These are phyloP conservation scores for Porites australiensis DNA, from an alignment of 64 coral and sea anemone species.

Conservation along the genomic window DNA sequence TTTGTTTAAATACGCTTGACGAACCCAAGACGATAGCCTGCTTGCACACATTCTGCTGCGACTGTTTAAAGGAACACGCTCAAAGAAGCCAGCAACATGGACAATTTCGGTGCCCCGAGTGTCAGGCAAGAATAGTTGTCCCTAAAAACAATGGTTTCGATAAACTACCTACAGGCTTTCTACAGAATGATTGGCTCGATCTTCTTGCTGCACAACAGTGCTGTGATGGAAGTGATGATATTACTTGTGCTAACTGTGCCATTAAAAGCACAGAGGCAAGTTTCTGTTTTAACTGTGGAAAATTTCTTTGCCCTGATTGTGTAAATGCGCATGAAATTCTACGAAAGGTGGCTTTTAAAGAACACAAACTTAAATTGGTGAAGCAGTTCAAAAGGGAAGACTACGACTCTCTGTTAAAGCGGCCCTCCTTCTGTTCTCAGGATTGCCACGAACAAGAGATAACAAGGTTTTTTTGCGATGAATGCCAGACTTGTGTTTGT, in stretches of 20 bases:
- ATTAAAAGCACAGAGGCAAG: not conserved
- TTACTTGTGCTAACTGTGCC: not conserved
- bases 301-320: not conserved
- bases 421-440: not conserved
- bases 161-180: slow-evolving; percentile 1
- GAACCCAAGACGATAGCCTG: not conserved
- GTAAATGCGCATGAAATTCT: not conserved
- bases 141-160: slow-evolving; percentile 5
- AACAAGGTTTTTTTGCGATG: not conserved
- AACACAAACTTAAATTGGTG: not conserved
- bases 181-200: not conserved
- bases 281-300: slow-evolving; percentile 15
- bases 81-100: not conserved
- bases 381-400: not conserved
- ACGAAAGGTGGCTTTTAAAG: not conserved
- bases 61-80: slow-evolving; percentile 6
- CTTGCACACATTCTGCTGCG: slow-evolving; percentile 25
- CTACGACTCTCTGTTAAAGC: not conserved
- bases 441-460: not conserved
- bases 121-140: not conserved
- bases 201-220: not conserved
- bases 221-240: too few relatives aligned
- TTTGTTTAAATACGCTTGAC: not conserved
- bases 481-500: not conserved
- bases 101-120: slow-evolving; percentile 15